Evolutionary conservation across 2,113 vertebrate genomes (phyloP), one percentile per base, ranked within the genome.

Genomic region (Malurus cyaneus): DNA sequence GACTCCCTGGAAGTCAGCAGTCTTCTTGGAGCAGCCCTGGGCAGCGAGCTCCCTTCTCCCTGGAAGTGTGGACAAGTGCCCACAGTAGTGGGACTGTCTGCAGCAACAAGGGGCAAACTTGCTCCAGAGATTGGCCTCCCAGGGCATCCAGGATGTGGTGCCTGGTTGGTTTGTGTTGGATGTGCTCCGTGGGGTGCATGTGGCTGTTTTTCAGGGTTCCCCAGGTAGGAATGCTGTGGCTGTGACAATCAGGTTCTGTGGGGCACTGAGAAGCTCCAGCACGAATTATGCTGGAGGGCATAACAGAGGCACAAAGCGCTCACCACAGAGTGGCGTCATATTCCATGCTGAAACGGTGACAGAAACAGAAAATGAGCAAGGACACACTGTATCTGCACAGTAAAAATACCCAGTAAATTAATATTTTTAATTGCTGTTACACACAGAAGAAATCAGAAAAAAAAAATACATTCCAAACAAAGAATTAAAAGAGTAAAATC

Each of bases 401-500:
- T 86, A 93, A 60, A 94, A 88, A 79, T 47, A 81, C 53, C 5
- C 53, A 57, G 94, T 93, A 95, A 96, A 95, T 95, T 93, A 95
- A 94, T 92, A 65, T 74, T 92, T 96, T 97, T 96, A 95, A 94
- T 97, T 93, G 90, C 29, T 95, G 85, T 94, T 97, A 95, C 72
- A 94, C 74, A 93, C 53, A 88, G 82, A 96, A 94, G 89, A 94
- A 96, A 96, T 69, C 44, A 94, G 89, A 8, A 80, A 89, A 92
- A n/a, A 95, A 90, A 91, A 88, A 59, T 72, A 92, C 94, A 96
- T 96, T 96, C 89, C 79, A 67, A 92, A 95, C 29, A 88, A 77
- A 94, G 71, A 94, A 88, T 88, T 96, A 87, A 89, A 92, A 88
- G 49, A 92, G 85, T 96, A 94, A 92, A 92, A 94, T 95, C 60